Percentiles rank a stretch among this genome's conserved stretches.
Evolutionary conservation across 2,113 vertebrate species (phyloP).

Genomic region (Athene cunicularia): DNA sequence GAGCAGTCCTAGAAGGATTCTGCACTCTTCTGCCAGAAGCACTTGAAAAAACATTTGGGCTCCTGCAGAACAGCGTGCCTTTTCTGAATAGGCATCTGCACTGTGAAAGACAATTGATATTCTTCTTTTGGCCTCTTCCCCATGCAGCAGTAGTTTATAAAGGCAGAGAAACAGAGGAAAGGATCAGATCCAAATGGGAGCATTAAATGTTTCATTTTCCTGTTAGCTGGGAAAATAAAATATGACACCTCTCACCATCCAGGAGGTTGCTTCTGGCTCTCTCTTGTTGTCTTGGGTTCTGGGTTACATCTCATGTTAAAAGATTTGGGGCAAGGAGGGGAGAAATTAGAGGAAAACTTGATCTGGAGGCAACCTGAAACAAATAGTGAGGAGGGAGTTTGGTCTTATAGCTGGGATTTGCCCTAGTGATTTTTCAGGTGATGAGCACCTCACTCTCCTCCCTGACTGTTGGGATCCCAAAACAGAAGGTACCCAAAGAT

Average conservation of each 20-base stretch:
- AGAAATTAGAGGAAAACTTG: background rate
- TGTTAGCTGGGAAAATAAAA: conserved; percentile 13
- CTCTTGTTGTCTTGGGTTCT: background rate
- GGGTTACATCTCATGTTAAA: background rate
- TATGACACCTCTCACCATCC: background rate
- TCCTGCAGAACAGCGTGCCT: background rate
- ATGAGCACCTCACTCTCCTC: background rate
- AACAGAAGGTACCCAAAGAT: background rate
- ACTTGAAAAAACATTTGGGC: conserved; percentile 2
- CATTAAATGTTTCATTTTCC: background rate
- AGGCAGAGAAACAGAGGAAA: background rate
- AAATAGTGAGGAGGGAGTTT: background rate
- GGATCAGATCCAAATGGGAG: background rate
- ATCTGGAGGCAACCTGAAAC: background rate
- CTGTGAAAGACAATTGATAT: conserved; percentile 43
- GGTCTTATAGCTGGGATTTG: background rate
- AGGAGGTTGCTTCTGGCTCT: background rate
- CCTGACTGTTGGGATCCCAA: background rate
- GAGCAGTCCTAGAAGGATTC: background rate
- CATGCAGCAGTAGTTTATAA: background rate
- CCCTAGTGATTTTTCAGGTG: background rate
- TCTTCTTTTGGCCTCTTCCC: conserved; percentile 7
- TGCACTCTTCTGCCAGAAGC: conserved; percentile 6
- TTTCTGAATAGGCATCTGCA: background rate
- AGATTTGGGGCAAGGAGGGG: background rate